Base-by-base conservation (phyloP, 2,888 invertebrate genomes). In the Mactromeris polynyma region DNA sequence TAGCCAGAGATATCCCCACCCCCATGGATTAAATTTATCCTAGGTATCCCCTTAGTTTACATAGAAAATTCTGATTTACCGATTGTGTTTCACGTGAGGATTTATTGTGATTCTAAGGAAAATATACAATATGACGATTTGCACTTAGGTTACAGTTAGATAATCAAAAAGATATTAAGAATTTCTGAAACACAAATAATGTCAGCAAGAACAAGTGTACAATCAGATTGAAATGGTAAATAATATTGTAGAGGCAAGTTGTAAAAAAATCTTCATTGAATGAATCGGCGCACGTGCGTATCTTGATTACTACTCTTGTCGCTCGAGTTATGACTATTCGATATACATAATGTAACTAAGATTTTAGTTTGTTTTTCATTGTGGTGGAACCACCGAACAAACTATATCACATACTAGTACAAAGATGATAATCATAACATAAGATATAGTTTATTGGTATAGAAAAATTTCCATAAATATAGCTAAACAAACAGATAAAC, bases 61-160 rank as follows among this genome's bases (percentile, higher is more conserved):
- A 64, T 77, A 84, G 77, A 51, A 78, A 42, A 84, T 77, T 38
- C 84, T 54, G 84, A 84, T 77, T 83, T 83, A 21, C 51, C 54
- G 79, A 83, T 89, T 89, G 84, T 89, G 81, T 89, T 89, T 83
- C 89, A 69, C 26, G 31, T n/a, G 2, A n/a, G 81, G 89, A 89
- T 89, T n/a, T 89, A 83, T 69, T 33, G 64, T 42, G 86, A 79
- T 64, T 86, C 83, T 64, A 51, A 80, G 33, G 82, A 89, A 89
- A 89, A 89, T 86, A 89, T 86, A 89, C 89, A 89, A 85, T 81
- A 85, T 64, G 73, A 82, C 82, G 42, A 51, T 40, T 78, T 84
- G 85, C 85, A 85, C 88, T 85, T 82, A 85, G 38, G 69, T 87
- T 83, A 87, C 87, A 77, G 77, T 84, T 84, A 84, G 84, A 84